Conservation (phyloP, 2,888 invertebrate genomes). For the Mimas tiliae region DNA sequence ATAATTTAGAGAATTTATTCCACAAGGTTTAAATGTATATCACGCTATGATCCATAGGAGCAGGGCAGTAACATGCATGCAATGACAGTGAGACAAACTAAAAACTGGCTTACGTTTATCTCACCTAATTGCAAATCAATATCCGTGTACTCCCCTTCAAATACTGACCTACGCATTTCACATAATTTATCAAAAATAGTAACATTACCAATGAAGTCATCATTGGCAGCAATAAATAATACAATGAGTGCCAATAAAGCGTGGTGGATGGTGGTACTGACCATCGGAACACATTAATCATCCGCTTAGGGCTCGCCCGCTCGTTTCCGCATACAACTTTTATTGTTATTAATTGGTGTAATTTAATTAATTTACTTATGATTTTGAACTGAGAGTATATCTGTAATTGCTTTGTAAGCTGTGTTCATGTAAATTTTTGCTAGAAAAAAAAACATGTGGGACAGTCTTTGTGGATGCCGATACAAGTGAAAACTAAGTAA, state of each 20-base stretch:
- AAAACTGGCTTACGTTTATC: too few relatives aligned
- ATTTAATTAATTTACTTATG: slow-evolving; percentile 41
- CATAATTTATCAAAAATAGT: slow-evolving; percentile 26
- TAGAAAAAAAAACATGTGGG: too few relatives aligned
- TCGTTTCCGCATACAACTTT: slow-evolving; percentile 38
- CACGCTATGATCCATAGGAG: too few relatives aligned
- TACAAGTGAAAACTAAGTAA: too few relatives aligned
- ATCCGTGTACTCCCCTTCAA: too few relatives aligned
- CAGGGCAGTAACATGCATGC: too few relatives aligned
- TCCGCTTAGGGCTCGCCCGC: slow-evolving; percentile 33
- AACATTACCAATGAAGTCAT: neutral
- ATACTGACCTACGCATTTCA: too few relatives aligned
- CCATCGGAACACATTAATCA: slow-evolving; percentile 35
- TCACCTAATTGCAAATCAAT: too few relatives aligned
- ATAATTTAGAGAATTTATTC: too few relatives aligned
- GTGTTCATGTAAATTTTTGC: neutral
- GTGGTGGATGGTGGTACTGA: slow-evolving; percentile 30
- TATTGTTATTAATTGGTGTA: slow-evolving; percentile 48
- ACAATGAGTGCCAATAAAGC: slow-evolving; percentile 22
- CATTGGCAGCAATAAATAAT: slow-evolving; percentile 28
- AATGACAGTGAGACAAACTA: too few relatives aligned
- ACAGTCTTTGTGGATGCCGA: too few relatives aligned
- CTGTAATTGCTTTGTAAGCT: neutral
- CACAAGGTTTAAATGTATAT: too few relatives aligned
- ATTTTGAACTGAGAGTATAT: neutral